Evolutionary conservation across 1,140 invertebrate genomes (phyloP).

Genomic region (Rhyacophila brunnea): DNA sequence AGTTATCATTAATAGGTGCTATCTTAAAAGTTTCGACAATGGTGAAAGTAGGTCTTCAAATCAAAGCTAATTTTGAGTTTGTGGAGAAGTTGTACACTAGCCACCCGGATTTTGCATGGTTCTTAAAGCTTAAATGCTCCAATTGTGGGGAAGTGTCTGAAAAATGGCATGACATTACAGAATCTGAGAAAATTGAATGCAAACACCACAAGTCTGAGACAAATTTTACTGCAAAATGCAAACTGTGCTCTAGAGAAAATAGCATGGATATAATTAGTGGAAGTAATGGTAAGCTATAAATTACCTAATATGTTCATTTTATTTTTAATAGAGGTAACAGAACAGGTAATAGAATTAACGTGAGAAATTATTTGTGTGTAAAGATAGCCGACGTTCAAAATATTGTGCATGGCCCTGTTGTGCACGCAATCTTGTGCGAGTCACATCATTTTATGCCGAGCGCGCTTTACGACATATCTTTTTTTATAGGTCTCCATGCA

Average conservation of each 20-base stretch:
- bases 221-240: conserved; percentile 85
- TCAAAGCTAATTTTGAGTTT: conserved; percentile 66
- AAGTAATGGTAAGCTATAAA: conserved; percentile 55
- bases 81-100: conserved; percentile 65
- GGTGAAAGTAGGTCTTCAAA: conserved; percentile 69
- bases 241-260: conserved; percentile 83
- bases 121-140: conserved; percentile 71
- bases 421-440: too few relatives aligned
- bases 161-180: conserved; percentile 78
- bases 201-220: conserved; percentile 71
- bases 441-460: too few relatives aligned
- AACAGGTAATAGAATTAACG: too few relatives aligned
- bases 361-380: too few relatives aligned
- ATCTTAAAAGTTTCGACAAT: conserved; percentile 43
- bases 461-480: too few relatives aligned
- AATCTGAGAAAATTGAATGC: conserved; percentile 63
- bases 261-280: conserved; percentile 72
- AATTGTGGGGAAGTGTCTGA: conserved; percentile 78
- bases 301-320: too few relatives aligned
- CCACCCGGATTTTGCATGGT: conserved; percentile 66
- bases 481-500: too few relatives aligned
- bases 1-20: too few relatives aligned
- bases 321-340: too few relatives aligned
- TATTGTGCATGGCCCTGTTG: too few relatives aligned
- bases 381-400: too few relatives aligned